A percentile compares a stretch with the other conserved stretches of the same genome.
phyloP scores from a whole-genome alignment of 2,888 invertebrate species.

The Uloborus plumipes region DNA sequence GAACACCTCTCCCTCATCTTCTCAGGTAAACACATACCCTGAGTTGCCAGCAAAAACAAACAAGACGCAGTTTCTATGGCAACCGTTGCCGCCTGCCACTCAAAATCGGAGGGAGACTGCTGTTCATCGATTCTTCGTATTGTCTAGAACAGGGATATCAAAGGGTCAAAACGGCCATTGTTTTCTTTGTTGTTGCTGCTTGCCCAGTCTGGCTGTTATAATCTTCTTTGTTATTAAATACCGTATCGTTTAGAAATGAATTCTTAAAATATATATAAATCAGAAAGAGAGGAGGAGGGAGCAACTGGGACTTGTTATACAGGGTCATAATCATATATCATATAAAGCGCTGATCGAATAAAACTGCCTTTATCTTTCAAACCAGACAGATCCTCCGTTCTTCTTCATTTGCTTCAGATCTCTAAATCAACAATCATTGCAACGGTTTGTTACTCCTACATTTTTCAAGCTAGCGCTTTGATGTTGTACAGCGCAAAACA shows the following conservation, averaged over 20 bases:
- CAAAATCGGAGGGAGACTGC: slow-evolving; percentile 8
- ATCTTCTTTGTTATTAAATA: slow-evolving; percentile 33
- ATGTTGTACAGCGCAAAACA: too few relatives aligned
- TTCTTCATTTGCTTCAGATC: slow-evolving; percentile 26
- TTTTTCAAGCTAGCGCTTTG: neutral
- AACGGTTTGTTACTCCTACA: neutral
- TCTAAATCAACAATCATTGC: slow-evolving; percentile 42
- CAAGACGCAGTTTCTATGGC: slow-evolving; percentile 57
- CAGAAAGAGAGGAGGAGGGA: neutral
- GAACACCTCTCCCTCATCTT: neutral
- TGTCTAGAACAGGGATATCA: slow-evolving; percentile 13
- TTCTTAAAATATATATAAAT: too few relatives aligned
- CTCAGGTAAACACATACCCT: slow-evolving; percentile 47
- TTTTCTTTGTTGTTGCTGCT: too few relatives aligned
- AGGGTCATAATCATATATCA: slow-evolving; percentile 55
- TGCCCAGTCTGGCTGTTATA: neutral
- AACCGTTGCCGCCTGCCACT: slow-evolving; percentile 26
- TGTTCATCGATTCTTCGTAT: slow-evolving; percentile 27
- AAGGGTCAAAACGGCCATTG: slow-evolving; percentile 2
- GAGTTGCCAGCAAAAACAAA: slow-evolving; percentile 41
- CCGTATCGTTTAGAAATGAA: neutral
- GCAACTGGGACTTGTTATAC: too few relatives aligned
- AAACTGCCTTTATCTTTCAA: slow-evolving; percentile 49
- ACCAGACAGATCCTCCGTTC: slow-evolving; percentile 46
- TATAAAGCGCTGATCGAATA: slow-evolving; percentile 33